Conservation (phyloP, 92 coral and sea anemone genomes). For the Zoanthus gigantus region DNA sequence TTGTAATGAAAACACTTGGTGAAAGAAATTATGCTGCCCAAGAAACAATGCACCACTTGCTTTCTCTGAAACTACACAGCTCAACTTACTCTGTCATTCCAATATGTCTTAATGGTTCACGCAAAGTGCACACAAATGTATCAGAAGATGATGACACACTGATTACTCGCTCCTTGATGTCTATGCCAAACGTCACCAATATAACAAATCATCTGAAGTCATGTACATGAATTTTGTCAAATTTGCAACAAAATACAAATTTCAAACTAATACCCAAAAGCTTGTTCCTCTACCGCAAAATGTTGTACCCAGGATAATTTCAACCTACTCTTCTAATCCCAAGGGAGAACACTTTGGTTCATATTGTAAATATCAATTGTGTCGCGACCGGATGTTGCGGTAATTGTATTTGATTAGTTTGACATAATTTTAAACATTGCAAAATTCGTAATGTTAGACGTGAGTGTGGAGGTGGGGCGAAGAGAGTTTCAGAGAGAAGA, state of each 20-base stretch:
- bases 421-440: no score
- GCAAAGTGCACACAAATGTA: slow-evolving; percentile 34
- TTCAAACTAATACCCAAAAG: slow-evolving; percentile 13
- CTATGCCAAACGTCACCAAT: not conserved
- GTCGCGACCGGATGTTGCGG: no score
- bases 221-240: slow-evolving; percentile 37
- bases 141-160: slow-evolving; percentile 39
- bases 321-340: not conserved
- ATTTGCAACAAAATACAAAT: slow-evolving; percentile 40
- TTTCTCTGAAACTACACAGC: no score
- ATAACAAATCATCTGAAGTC: slow-evolving; percentile 33
- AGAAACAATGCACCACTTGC: no score
- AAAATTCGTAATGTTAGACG: no score
- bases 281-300: slow-evolving; percentile 42
- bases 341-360: slow-evolving; percentile 15
- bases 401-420: no score
- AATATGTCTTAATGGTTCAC: slow-evolving; percentile 38
- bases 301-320: slow-evolving; percentile 40
- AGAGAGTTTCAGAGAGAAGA: no score
- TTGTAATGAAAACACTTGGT: no score
- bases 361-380: slow-evolving; percentile 45
- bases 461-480: no score
- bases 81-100: slow-evolving; percentile 16
- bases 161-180: slow-evolving; percentile 42
- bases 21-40: no score